Conservation (phyloP, 1,140 invertebrate species). For the Scylla paramamosain region DNA sequence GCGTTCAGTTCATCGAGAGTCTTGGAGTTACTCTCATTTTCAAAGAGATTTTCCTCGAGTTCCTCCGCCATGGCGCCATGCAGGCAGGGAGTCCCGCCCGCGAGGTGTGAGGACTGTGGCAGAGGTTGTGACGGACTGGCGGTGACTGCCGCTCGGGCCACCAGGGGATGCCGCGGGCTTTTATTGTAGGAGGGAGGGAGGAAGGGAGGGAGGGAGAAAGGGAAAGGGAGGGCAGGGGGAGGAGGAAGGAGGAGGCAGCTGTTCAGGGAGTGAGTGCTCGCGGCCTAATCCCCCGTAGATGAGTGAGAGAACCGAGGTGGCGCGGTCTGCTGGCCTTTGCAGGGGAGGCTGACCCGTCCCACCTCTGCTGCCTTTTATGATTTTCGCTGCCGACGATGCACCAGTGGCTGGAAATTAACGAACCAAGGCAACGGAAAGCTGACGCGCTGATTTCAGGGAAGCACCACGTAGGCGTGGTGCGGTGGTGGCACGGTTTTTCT, state of each 20-base stretch:
- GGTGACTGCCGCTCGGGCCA: not conserved
- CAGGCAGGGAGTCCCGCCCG: not conserved
- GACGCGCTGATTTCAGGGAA: too few species aligned
- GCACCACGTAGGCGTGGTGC: too few species aligned
- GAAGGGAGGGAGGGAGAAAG: too few species aligned
- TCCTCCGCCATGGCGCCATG: not conserved
- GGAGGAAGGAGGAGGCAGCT: constrained; percentile 1
- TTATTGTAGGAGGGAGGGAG: not conserved
- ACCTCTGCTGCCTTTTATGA: too few species aligned
- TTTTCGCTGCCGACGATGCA: too few species aligned
- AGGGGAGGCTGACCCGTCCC: too few species aligned
- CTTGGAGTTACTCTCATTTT: not conserved
- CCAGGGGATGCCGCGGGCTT: not conserved
- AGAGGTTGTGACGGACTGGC: not conserved
- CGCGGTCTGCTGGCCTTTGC: too few species aligned
- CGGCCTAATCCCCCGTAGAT: not conserved
- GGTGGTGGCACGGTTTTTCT: too few species aligned
- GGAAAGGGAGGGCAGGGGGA: not conserved
- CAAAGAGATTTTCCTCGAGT: not conserved
- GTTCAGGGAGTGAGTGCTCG: not conserved
- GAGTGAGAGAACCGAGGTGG: too few species aligned
- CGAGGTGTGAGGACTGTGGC: not conserved
- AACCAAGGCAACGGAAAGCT: too few species aligned
- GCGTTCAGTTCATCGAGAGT: not conserved
- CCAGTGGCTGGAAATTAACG: too few species aligned